These are phyloP conservation scores for Salticus scenicus DNA, from an alignment of 2,888 invertebrate genomes.

Conservation along the genomic window DNA sequence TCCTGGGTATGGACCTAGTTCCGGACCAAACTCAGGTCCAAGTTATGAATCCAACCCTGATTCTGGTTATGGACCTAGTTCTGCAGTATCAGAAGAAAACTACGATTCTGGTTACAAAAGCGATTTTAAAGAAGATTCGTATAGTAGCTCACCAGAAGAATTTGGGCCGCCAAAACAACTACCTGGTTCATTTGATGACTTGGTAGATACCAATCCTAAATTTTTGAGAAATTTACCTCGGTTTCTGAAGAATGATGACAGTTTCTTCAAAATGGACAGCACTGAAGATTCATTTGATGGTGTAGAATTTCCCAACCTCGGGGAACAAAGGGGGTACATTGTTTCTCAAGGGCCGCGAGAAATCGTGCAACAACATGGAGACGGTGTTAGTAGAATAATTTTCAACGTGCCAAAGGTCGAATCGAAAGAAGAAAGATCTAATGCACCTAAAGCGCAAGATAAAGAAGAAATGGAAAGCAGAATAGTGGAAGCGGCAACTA, in stretches of 20 bases:
- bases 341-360: conserved; percentile 29
- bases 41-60: background rate
- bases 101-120: background rate
- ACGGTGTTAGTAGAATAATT: conserved; percentile 50
- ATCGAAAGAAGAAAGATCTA: background rate
- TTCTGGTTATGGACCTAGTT: background rate
- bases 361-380: conserved; percentile 46
- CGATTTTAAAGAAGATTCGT: background rate
- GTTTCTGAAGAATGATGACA: background rate
- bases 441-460: background rate
- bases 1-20: background rate
- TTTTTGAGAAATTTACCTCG: conserved; percentile 22
- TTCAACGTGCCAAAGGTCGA: conserved; percentile 7
- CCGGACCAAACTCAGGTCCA: background rate
- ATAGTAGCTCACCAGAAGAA: background rate
- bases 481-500: background rate
- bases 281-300: conserved; percentile 30
- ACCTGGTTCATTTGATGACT: conserved; percentile 39
- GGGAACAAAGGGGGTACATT: conserved; percentile 20
- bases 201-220: conserved; percentile 27
- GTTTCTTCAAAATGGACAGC: background rate
- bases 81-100: background rate
- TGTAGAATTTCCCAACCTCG: conserved; percentile 18
- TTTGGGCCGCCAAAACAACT: conserved; percentile 11
- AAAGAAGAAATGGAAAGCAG: background rate